phyloP scores from a whole-genome alignment of 2,113 vertebrate species.

The Philantomba maxwellii region DNA sequence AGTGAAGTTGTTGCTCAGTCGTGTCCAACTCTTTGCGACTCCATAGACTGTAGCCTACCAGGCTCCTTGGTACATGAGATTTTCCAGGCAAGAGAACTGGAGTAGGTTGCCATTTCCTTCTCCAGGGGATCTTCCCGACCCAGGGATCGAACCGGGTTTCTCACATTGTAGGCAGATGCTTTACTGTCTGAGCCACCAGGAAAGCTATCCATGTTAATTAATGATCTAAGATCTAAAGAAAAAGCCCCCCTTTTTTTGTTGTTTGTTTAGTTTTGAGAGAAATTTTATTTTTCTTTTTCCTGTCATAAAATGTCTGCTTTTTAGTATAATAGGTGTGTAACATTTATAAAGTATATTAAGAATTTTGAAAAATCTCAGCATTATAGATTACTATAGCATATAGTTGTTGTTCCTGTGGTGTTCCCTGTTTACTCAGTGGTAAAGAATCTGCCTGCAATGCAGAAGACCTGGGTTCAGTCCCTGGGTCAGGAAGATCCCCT shows the following conservation, averaged over 20 bases:
- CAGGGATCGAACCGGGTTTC: neutral
- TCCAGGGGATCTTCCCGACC: neutral
- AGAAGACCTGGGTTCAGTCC: neutral
- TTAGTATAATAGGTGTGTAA: neutral
- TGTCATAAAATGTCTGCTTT: neutral
- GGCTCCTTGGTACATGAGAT: neutral
- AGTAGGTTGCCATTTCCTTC: neutral
- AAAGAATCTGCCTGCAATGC: neutral
- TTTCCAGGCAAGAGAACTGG: neutral
- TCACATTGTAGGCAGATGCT: neutral
- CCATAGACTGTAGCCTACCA: neutral
- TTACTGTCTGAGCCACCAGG: neutral
- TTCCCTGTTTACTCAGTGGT: neutral
- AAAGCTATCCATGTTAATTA: neutral
- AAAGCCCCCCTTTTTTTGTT: neutral
- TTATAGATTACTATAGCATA: neutral
- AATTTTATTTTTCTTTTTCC: neutral
- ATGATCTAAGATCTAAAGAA: neutral
- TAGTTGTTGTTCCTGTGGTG: neutral
- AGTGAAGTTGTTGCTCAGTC: neutral
- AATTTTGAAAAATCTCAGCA: neutral
- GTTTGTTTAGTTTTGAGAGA: constrained; percentile 29
- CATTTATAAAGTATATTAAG: neutral
- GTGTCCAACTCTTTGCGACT: neutral
- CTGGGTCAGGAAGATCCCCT: neutral